These are phyloP conservation scores for Lithophane semibrunnea DNA, from an alignment of 2,888 invertebrate genomes.

Conservation along the genomic window DNA sequence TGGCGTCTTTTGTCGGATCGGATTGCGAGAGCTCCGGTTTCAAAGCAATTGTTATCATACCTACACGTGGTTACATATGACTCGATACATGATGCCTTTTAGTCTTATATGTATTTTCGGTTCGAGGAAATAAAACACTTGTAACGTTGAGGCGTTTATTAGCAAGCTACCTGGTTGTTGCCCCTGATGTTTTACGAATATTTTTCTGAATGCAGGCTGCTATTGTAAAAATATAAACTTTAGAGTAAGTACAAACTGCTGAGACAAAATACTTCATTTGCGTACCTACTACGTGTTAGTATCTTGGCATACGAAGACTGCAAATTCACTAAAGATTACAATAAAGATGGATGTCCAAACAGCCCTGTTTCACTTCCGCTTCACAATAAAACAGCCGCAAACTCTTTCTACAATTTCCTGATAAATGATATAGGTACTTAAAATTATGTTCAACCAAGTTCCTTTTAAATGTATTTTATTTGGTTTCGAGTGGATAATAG, in stretches of 20 bases:
- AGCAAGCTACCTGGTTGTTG: conserved; percentile 13
- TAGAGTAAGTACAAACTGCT: not conserved
- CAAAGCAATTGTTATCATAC: conserved; percentile 69
- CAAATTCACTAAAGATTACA: not conserved
- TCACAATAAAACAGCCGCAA: conserved; percentile 48
- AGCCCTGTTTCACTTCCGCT: conserved; percentile 41
- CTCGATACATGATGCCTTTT: conserved; percentile 18
- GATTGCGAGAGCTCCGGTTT: conserved; percentile 78
- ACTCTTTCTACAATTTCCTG: conserved; percentile 52
- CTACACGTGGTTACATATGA: conserved; percentile 66
- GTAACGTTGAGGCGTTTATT: conserved; percentile 20
- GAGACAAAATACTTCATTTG: not conserved
- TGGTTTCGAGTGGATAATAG: conserved; percentile 74
- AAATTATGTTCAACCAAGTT: conserved; percentile 48
- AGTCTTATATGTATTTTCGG: conserved; percentile 15
- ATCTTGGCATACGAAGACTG: not conserved
- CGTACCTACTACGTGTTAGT: not conserved
- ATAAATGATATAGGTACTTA: conserved; percentile 40
- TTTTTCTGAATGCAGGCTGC: conserved; percentile 1
- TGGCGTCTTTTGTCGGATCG: conserved; percentile 78
- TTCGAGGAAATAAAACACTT: conserved; percentile 35
- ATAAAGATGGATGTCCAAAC: conserved; percentile 24
- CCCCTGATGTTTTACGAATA: conserved; percentile 6
- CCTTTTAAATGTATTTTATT: conserved; percentile 51
- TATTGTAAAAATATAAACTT: conserved; percentile 8